Percentiles rank a stretch among this genome's conserved stretches.
Conservation (phyloP, 2,888 invertebrate species). For the Hylaea fasciaria region DNA sequence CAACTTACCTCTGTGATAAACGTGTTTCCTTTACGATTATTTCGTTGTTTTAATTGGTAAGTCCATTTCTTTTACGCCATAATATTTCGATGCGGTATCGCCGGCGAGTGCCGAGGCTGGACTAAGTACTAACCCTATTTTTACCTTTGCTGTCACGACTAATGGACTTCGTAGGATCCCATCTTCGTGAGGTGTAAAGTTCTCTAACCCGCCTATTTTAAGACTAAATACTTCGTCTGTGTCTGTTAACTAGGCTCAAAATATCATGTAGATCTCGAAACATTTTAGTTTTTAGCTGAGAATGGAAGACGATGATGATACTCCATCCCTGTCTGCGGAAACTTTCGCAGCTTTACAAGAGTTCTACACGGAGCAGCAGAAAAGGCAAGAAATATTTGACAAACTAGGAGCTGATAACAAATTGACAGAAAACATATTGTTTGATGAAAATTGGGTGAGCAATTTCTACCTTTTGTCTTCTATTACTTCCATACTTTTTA, state of each 20-base stretch:
- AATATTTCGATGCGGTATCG: constrained; percentile 11
- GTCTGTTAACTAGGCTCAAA: background rate
- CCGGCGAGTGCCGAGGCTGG: constrained; percentile 15
- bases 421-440: constrained; percentile 76
- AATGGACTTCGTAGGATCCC: constrained; percentile 40
- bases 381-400: constrained; percentile 83
- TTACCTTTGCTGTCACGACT: constrained; percentile 71
- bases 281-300: constrained; percentile 12
- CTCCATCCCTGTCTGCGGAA: constrained; percentile 87
- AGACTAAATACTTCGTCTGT: background rate
- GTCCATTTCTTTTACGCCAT: constrained; percentile 36
- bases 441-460: constrained; percentile 93
- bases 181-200: constrained; percentile 37
- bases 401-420: constrained; percentile 77
- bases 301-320: constrained; percentile 85
- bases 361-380: constrained; percentile 89
- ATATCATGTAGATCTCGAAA: background rate
- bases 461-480: background rate
- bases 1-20: constrained; percentile 5
- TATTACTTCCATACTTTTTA: background rate
- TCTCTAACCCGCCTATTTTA: background rate
- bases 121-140: constrained; percentile 68
- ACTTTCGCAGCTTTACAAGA: constrained; percentile 90
- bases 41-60: constrained; percentile 36
- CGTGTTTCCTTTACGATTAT: constrained; percentile 7